A percentile compares a stretch with the other conserved stretches of the same genome.
Evolutionary conservation across 2,113 vertebrate genomes (phyloP).

Genomic region (Oryctolagus cuniculus): DNA sequence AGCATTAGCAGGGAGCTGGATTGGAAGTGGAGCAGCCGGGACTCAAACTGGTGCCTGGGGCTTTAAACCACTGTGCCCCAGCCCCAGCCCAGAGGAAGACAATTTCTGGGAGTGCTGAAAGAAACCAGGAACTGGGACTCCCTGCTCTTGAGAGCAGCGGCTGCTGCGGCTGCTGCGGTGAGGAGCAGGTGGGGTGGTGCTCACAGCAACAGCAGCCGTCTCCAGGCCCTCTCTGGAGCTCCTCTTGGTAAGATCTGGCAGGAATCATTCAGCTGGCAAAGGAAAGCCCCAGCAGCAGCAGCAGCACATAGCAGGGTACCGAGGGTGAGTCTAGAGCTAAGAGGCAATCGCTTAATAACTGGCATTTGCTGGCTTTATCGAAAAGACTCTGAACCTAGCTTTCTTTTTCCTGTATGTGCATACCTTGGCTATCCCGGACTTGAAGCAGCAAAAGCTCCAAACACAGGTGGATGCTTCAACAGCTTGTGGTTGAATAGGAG

Average conservation of each 20-base stretch:
- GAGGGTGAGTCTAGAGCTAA: not conserved
- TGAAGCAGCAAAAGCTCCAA: not conserved
- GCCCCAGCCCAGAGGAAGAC: not conserved
- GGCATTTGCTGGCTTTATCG: not conserved
- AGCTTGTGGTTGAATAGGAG: not conserved
- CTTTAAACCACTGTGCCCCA: too few relatives aligned
- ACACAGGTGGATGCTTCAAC: not conserved
- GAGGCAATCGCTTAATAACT: not conserved
- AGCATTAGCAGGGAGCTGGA: too few relatives aligned
- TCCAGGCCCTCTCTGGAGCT: not conserved
- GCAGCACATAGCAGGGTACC: not conserved
- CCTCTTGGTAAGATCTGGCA: not conserved
- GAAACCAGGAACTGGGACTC: not conserved
- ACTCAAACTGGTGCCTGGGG: too few relatives aligned
- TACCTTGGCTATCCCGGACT: not conserved
- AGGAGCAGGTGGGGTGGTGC: not conserved
- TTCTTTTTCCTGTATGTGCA: not conserved
- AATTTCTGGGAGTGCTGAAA: not conserved
- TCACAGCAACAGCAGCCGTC: not conserved
- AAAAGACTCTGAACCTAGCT: not conserved
- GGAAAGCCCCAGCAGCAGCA: not conserved
- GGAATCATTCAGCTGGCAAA: not conserved
- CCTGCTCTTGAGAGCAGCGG: not conserved
- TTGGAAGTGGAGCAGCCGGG: too few relatives aligned
- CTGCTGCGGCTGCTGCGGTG: rapidly evolving